Evolutionary conservation across 2,797 vertebrate species (phyloP).

Genomic region (Falco peregrinus): DNA sequence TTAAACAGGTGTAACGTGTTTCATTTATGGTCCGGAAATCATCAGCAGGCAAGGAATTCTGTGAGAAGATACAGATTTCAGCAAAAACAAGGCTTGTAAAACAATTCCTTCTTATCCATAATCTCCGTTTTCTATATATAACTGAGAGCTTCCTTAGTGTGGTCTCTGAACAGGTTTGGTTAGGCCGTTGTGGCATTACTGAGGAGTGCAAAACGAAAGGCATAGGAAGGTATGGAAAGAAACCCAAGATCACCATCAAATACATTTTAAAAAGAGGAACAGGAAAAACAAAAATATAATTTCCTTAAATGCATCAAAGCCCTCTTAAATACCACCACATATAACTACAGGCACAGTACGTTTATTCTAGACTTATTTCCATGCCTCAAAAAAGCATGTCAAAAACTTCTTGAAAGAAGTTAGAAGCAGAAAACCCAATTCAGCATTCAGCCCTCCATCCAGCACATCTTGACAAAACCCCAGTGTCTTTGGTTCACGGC

Average conservation of each 20-base stretch:
- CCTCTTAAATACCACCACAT: not conserved
- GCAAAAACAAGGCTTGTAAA: conserved; percentile 45
- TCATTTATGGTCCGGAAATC: conserved; percentile 91
- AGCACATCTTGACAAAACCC: not conserved
- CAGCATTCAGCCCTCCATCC: not conserved
- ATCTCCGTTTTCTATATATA: not conserved
- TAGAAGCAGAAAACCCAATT: not conserved
- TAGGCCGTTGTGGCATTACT: not conserved
- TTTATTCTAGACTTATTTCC: not conserved
- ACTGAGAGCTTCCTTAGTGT: not conserved
- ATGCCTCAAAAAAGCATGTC: not conserved
- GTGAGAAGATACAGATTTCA: conserved; percentile 69
- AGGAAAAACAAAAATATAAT: fast-evolving
- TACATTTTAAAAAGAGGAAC: not conserved
- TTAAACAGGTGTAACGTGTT: conserved; percentile 85
- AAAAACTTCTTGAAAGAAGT: not conserved
- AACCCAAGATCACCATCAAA: not conserved
- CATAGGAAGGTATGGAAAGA: not conserved
- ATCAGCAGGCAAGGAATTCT: conserved; percentile 85
- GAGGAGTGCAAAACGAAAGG: not conserved
- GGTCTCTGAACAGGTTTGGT: not conserved
- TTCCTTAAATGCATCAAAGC: not conserved
- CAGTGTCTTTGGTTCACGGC: too few relatives aligned
- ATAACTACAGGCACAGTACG: not conserved
- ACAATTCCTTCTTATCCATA: conserved; percentile 12